These are phyloP conservation scores for Drosophila willistoni DNA, from an alignment of 1,140 invertebrate genomes.

Conservation along the genomic window DNA sequence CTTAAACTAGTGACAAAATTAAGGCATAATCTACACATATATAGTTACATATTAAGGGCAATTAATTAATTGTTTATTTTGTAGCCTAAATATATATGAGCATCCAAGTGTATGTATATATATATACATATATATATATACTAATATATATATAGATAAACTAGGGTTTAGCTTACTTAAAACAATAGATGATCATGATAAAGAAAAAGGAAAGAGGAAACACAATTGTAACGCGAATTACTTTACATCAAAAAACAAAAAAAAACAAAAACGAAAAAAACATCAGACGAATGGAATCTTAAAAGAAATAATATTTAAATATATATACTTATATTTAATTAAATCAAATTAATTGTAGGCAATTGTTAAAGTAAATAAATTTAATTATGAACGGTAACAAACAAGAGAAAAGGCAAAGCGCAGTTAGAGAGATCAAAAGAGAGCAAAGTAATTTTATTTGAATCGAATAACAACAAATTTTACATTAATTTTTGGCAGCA, in stretches of 20 bases:
- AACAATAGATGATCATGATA: slow-evolving; percentile 17
- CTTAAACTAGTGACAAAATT: slow-evolving; percentile 66
- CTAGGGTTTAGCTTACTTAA: slow-evolving; percentile 71
- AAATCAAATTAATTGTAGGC: slow-evolving; percentile 63
- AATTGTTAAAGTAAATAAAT: slow-evolving; percentile 73
- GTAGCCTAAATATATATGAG: slow-evolving; percentile 64
- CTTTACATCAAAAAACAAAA: slow-evolving; percentile 42
- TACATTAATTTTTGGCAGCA: slow-evolving; percentile 15
- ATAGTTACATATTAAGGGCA: slow-evolving; percentile 7
- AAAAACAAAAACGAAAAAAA: slow-evolving; percentile 18
- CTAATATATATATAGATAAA: slow-evolving; percentile 25
- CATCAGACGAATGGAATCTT: slow-evolving; percentile 59
- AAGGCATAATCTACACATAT: slow-evolving; percentile 27
- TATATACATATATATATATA: slow-evolving; percentile 6
- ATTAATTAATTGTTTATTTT: slow-evolving; percentile 47
- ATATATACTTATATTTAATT: slow-evolving; percentile 53
- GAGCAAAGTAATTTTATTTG: slow-evolving; percentile 61
- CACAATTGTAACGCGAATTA: slow-evolving; percentile 58
- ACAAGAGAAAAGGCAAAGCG: background rate
- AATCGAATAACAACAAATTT: slow-evolving; percentile 18
- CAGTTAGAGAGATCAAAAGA: slow-evolving; percentile 8
- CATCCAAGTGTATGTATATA: slow-evolving; percentile 26
- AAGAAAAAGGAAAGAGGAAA: background rate
- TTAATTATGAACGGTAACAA: slow-evolving; percentile 67
- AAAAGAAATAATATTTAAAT: slow-evolving; percentile 43